Evolutionary conservation across 1,140 invertebrate species (phyloP).

Genomic region (Goniozus legneri): DNA sequence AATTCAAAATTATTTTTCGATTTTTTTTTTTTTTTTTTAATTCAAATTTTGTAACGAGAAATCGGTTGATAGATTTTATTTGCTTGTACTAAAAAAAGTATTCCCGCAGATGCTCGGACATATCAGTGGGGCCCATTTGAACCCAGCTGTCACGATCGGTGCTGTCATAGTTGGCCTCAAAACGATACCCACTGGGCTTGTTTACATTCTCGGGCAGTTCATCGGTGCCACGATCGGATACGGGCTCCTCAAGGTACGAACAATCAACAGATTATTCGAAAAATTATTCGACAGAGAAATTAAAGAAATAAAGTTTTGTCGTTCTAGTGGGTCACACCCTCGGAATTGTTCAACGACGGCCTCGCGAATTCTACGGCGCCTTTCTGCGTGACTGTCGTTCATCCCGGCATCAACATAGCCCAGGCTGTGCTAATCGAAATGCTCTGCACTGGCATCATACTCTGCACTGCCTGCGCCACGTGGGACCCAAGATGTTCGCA

Average conservation of each 20-base stretch:
- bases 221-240: conserved; percentile 70
- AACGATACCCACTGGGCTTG: conserved; percentile 62
- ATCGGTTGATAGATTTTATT: background rate
- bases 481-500: conserved; percentile 62
- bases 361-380: conserved; percentile 26
- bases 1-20: too few species aligned
- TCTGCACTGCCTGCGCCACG: conserved; percentile 62
- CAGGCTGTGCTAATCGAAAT: conserved; percentile 61
- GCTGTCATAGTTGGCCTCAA: conserved; percentile 65
- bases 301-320: background rate
- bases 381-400: conserved; percentile 61
- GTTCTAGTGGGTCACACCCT: conserved; percentile 51
- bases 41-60: too few species aligned
- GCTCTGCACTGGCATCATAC: conserved; percentile 57
- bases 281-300: background rate
- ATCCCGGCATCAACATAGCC: conserved; percentile 41
- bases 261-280: background rate
- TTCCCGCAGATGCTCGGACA: conserved; percentile 64
- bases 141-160: conserved; percentile 73
- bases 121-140: conserved; percentile 70
- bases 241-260: conserved; percentile 60
- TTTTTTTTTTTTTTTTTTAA: too few species aligned
- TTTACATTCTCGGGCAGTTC: conserved; percentile 71
- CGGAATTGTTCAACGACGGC: conserved; percentile 34
- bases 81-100: background rate